Conservation (phyloP, 2,113 vertebrate genomes). For the Pipa parva region DNA sequence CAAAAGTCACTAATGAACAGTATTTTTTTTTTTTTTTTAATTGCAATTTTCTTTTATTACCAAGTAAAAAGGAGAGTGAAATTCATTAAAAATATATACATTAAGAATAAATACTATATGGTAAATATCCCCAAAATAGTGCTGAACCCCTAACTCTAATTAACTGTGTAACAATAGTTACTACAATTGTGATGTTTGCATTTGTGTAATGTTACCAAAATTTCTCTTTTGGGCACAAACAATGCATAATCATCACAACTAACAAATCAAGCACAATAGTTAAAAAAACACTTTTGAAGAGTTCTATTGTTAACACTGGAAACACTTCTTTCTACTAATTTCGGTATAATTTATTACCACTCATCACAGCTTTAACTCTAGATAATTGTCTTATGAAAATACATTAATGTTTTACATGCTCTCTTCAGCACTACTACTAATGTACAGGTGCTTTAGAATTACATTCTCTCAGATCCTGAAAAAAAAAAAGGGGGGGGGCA, state of each 20-base stretch:
- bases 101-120: too few species aligned
- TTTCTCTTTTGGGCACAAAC: too few species aligned
- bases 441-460: conserved; percentile 38
- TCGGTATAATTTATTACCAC: conserved; percentile 34
- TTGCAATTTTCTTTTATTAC: too few species aligned
- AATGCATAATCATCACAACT: background rate
- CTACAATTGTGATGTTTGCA: too few species aligned
- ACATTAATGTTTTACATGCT: background rate
- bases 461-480: conserved; percentile 39
- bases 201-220: too few species aligned
- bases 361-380: conserved; percentile 12
- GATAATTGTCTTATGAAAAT: conserved; percentile 41
- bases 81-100: too few species aligned
- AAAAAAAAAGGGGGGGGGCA: conserved; percentile 42
- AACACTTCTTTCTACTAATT: conserved; percentile 37
- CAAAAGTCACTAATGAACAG: too few species aligned
- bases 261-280: conserved; percentile 6
- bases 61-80: too few species aligned
- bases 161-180: too few species aligned
- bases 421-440: background rate
- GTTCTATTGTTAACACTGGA: background rate
- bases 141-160: too few species aligned
- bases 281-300: background rate
- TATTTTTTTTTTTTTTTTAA: too few species aligned
- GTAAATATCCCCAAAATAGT: too few species aligned